Evolutionary conservation across 1,140 invertebrate genomes (phyloP).

Genomic region (Philotrypesis tridentata): DNA sequence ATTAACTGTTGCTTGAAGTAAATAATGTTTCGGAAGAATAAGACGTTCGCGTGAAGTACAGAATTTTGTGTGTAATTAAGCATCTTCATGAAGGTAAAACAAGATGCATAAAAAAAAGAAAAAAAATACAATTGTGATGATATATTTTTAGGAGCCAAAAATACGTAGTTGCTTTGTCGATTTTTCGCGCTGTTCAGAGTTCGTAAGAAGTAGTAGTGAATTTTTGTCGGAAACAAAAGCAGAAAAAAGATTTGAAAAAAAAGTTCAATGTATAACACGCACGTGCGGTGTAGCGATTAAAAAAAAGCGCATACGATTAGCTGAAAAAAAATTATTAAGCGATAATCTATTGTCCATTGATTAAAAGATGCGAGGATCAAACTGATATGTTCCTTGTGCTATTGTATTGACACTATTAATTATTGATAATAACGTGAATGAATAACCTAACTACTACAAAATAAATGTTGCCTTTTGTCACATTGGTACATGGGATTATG

Average conservation of each 20-base stretch:
- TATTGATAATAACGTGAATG: conserved; percentile 56
- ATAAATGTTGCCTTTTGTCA: conserved; percentile 64
- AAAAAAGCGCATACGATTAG: neutral
- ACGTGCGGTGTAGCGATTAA: neutral
- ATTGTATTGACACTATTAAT: conserved; percentile 53
- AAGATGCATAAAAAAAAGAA: neutral
- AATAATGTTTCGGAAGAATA: neutral
- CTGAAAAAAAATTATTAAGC: neutral
- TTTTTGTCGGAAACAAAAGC: neutral
- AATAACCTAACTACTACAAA: conserved; percentile 60
- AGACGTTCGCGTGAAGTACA: neutral
- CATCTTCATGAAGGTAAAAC: neutral
- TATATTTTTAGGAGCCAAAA: neutral
- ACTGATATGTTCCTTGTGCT: conserved; percentile 33
- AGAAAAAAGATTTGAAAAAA: neutral
- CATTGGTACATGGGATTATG: conserved; percentile 54
- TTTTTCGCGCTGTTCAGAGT: neutral
- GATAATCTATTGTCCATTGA: conserved; percentile 22
- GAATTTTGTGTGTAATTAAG: neutral
- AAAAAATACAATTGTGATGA: neutral
- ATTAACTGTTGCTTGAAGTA: neutral
- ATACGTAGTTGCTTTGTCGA: neutral
- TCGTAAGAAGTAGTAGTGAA: neutral
- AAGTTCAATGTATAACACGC: no score
- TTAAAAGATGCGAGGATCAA: conserved; percentile 6